Evolutionary conservation across 2,888 invertebrate species (phyloP).

Genomic region (Drosophila fungiperda): DNA sequence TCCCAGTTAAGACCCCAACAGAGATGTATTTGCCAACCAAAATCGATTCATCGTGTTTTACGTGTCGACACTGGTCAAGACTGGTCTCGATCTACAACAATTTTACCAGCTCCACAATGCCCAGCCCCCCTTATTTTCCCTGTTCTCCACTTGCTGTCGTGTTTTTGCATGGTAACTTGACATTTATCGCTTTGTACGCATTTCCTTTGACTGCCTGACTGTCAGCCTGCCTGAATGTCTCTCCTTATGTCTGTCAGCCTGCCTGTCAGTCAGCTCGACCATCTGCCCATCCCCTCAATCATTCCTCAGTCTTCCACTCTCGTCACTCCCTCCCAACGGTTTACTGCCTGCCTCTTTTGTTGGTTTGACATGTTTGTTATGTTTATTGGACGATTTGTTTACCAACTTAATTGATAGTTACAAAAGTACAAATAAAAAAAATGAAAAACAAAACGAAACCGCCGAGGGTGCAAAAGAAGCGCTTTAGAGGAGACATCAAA

Average conservation of each 20-base stretch:
- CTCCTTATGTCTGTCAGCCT: not conserved
- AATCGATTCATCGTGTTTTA: not conserved
- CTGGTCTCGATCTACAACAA: slow-evolving; percentile 15
- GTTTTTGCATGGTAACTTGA: slow-evolving; percentile 66
- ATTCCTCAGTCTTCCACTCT: not conserved
- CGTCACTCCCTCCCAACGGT: not conserved
- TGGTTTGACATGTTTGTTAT: slow-evolving; percentile 58
- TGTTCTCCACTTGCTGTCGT: not conserved
- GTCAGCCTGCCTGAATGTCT: not conserved
- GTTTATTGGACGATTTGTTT: slow-evolving; percentile 67
- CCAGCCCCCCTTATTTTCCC: not conserved
- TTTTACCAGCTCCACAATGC: slow-evolving; percentile 18
- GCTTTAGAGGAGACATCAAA: not conserved
- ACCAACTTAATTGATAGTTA: slow-evolving; percentile 79
- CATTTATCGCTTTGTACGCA: slow-evolving; percentile 78
- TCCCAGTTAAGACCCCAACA: slow-evolving; percentile 16
- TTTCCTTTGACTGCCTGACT: slow-evolving; percentile 36
- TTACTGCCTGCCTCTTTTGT: slow-evolving; percentile 14
- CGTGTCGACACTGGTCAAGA: slow-evolving; percentile 12
- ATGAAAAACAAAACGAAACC: slow-evolving; percentile 8
- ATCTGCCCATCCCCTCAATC: slow-evolving; percentile 1
- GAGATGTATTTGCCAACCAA: slow-evolving; percentile 6
- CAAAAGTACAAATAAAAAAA: slow-evolving; percentile 50
- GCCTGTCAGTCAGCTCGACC: slow-evolving; percentile 32
- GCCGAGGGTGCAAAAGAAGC: not conserved